Base-by-base conservation (phyloP, 1,140 invertebrate genomes). In the Philopotamus ludificatus region DNA sequence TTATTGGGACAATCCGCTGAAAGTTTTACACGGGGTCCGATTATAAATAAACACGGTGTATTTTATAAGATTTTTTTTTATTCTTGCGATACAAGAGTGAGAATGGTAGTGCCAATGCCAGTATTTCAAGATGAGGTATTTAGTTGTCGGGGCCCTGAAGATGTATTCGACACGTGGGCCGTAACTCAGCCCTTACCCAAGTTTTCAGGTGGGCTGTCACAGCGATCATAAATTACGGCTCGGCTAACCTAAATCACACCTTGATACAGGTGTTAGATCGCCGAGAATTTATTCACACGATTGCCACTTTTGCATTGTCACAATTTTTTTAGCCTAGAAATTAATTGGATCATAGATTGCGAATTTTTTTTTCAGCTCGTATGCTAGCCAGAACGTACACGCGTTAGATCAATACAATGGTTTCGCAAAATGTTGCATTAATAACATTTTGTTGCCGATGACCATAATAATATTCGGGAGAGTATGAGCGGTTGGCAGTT, bases 131-230 rank as follows among this genome's bases (percentile, higher is more conserved):
- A 57, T 53, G 66, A 67, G 63, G 58, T 63, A 67, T 67, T 67
- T 63, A 67, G 60, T 67, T 63, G 60, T 63, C 60, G 59, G 58
- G 15, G 22, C 55, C 55, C 23, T 57, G 66, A 67, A 67, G 66
- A 67, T 67, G 66, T 63, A 67, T 67, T 67, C 66, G 39, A 62
- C 45, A 55, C 28, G 22, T 54, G 18, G 60, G 66, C 53, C 53
- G 60, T 67, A 67, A 63, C 25, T 67, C 61, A 67, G 34, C 54
- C 66, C 51, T 25, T 12, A 3, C 44, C 44, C 10, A 12, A 16
- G 44, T 47, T 47, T 47, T 47, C 44, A 47, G 12, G 39, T 45
- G 9, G 42, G 16, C 1, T 20, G 53, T 57, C 51, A 26, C 26
- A 16, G 25, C 7, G 16, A 7, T 57, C 53, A 39, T 60, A 60